These are phyloP conservation scores for Sinocyclocheilus grahami DNA, from an alignment of 2,113 vertebrate genomes.

Conservation along the genomic window DNA sequence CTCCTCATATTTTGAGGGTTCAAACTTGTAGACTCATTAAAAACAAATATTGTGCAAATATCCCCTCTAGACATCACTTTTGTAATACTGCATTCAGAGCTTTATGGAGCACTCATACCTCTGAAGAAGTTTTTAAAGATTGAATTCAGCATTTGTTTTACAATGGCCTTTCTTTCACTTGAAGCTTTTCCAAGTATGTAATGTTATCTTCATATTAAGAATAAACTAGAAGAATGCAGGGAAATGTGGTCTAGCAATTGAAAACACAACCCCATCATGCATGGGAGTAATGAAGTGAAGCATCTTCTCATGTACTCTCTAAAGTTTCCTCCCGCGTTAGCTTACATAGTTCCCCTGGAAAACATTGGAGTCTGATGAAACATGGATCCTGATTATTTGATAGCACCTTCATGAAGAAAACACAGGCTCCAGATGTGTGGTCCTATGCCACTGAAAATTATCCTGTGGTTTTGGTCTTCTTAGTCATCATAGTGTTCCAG, in stretches of 20 bases:
- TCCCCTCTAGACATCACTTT: neutral
- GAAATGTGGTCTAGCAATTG: conserved; percentile 67
- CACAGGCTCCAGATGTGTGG: conserved; percentile 41
- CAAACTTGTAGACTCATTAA: neutral
- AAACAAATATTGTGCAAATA: neutral
- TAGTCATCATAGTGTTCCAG: neutral
- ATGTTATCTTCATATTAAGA: neutral
- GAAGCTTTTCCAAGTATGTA: neutral
- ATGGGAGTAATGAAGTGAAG: conserved; percentile 58
- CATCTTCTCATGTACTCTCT: conserved; percentile 52
- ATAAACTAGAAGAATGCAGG: neutral
- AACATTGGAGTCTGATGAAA: conserved; percentile 17
- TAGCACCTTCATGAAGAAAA: conserved; percentile 27
- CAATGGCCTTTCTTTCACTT: neutral
- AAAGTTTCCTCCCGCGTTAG: conserved; percentile 52
- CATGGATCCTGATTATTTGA: conserved; percentile 16
- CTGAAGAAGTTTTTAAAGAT: neutral
- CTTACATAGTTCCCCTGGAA: conserved; percentile 32
- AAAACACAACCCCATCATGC: conserved; percentile 57
- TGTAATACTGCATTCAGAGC: neutral
- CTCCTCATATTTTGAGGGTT: neutral
- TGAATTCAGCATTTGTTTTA: neutral
- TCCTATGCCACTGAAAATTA: neutral
- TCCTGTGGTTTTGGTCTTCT: neutral
- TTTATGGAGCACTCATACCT: neutral